Evolutionary conservation across 2,113 vertebrate genomes (phyloP).

Genomic region (Progne subis): DNA sequence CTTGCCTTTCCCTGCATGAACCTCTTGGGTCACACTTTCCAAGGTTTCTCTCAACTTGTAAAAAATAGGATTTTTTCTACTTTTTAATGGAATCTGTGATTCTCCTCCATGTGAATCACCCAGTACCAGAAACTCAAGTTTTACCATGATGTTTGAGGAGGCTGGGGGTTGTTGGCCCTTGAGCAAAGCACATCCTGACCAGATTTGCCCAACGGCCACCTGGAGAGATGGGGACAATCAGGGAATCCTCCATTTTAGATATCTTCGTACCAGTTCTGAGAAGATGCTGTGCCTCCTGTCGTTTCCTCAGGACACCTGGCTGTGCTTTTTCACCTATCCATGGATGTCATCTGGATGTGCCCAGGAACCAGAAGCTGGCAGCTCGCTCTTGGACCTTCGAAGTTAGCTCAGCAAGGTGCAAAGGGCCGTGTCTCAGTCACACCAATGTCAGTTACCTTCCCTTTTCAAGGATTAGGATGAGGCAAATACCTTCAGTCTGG

Average conservation of each 20-base stretch:
- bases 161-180: background rate
- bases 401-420: fast-evolving
- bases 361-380: background rate
- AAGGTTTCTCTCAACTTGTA: background rate
- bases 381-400: fast-evolving
- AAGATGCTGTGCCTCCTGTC: background rate
- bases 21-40: background rate
- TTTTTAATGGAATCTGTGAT: background rate
- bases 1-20: background rate
- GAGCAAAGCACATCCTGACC: background rate
- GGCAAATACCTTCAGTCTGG: background rate
- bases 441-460: background rate
- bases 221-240: background rate
- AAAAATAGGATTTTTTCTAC: background rate
- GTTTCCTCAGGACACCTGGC: background rate
- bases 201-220: background rate
- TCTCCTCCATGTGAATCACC: background rate
- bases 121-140: background rate
- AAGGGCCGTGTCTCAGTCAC: fast-evolving
- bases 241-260: background rate
- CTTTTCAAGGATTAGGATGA: background rate
- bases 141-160: fast-evolving
- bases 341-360: fast-evolving
- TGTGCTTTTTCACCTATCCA: fast-evolving
- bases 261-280: background rate